Conservation (phyloP, 2,113 vertebrate genomes). For the Oreochromis niloticus region DNA sequence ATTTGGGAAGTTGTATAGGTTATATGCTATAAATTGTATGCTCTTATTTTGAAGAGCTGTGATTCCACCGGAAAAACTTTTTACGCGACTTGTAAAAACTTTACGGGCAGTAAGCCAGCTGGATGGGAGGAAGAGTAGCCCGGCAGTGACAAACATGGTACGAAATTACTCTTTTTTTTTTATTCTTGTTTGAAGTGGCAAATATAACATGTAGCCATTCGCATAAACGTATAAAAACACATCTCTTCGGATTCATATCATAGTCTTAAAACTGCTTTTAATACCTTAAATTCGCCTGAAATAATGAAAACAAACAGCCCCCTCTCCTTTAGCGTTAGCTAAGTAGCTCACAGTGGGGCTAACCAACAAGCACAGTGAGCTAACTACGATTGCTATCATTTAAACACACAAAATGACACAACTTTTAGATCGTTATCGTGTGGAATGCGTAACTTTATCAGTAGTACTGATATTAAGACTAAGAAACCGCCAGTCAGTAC, state of each 20-base stretch:
- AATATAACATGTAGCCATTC: background rate
- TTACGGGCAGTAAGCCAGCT: constrained; percentile 50
- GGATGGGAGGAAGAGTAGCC: constrained; percentile 72
- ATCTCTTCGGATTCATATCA: fast-evolving
- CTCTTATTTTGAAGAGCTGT: constrained; percentile 28
- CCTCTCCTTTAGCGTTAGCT: constrained; percentile 38
- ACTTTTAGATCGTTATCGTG: background rate
- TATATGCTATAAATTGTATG: background rate
- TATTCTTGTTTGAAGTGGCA: background rate
- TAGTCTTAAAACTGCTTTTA: background rate
- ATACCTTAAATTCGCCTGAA: background rate
- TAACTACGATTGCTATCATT: constrained; percentile 1
- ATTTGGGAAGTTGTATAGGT: fast-evolving
- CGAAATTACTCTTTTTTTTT: constrained; percentile 17
- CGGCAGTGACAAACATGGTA: constrained; percentile 77
- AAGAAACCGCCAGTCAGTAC: background rate
- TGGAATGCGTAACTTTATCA: background rate
- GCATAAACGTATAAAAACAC: background rate
- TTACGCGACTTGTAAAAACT: background rate
- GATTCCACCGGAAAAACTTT: background rate
- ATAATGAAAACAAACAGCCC: constrained; percentile 6
- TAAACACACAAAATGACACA: background rate
- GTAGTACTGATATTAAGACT: background rate
- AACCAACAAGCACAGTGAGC: constrained; percentile 11
- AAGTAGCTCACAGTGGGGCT: constrained; percentile 21